Evolutionary conservation across 2,797 vertebrate species (phyloP), one percentile per base, ranked within the genome.

Genomic region (Discoglossus pictus): DNA sequence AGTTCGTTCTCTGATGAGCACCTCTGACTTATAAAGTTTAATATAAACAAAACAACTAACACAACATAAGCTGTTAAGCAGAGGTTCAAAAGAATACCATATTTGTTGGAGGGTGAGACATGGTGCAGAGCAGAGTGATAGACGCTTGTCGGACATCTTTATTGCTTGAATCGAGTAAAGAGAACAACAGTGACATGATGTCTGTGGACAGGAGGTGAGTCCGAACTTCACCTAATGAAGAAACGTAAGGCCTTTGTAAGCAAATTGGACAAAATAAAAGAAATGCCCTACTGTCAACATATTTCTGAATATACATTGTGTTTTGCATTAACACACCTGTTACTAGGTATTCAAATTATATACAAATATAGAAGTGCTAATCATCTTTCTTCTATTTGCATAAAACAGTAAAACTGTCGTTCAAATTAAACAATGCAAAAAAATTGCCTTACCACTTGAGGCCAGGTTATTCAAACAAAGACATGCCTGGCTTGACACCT

Each of bases 401-500:
- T n/a, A n/a, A n/a, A n/a, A n/a, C n/a, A n/a, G n/a, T n/a, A n/a
- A n/a, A n/a, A n/a, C n/a, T n/a, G n/a, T n/a, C n/a, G n/a, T n/a
- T n/a, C 15, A 21, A 11, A 10, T 23, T 2, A 67, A 72, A 52
- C 15, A 54, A 35, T 61, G 21, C 13, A 35, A 54, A 72, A 61
- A 15, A 53, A n/a, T n/a, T 24, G 71, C 68, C 73, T 87, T 90
- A 92, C 92, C 90, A 43, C 80, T 89, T 50, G 80, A 67, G 70
- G 84, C 84, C 59, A 93, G 81, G 50, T 81, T 89, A 58, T 83
- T 80, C 54, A 93, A 80, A 73, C 90, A 93, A 82, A 84, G 78
- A 75, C 90, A 93, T 1, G 90, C 89, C 79, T 93, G 89, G 70
- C 83, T 86, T 70, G 88, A 88, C 79, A 92, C 87, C 91, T 93